Conservation (phyloP, 2,888 invertebrate genomes). For the Mimas tiliae region DNA sequence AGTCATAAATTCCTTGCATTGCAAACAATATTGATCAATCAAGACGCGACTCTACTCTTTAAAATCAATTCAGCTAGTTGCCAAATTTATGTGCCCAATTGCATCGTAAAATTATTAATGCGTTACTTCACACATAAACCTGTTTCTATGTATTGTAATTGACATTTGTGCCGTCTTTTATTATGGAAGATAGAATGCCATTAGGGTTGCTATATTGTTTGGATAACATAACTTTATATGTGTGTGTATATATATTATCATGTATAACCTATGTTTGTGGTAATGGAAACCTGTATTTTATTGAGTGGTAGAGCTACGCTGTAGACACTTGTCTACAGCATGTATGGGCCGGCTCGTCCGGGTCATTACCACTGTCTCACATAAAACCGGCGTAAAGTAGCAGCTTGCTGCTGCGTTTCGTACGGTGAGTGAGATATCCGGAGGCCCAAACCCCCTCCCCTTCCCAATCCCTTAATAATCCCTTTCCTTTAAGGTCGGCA, state of each 20-base stretch:
- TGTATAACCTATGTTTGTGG: too few relatives aligned
- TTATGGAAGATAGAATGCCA: neutral
- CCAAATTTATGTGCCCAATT: neutral
- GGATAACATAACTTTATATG: neutral
- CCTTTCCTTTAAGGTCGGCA: too few relatives aligned
- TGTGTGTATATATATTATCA: neutral
- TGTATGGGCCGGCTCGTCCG: too few relatives aligned
- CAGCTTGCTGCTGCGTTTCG: too few relatives aligned
- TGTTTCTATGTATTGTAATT: neutral
- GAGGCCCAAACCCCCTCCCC: too few relatives aligned
- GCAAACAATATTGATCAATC: conserved; percentile 21
- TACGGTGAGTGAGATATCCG: too few relatives aligned
- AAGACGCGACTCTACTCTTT: conserved; percentile 24
- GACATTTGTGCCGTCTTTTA: neutral
- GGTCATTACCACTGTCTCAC: too few relatives aligned
- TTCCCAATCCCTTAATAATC: too few relatives aligned
- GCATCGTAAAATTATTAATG: neutral
- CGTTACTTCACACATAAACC: neutral
- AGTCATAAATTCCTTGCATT: conserved; percentile 6
- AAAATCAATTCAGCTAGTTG: conserved; percentile 2
- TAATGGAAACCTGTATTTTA: too few relatives aligned
- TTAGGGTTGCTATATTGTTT: neutral
- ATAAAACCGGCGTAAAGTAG: too few relatives aligned
- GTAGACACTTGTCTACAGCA: too few relatives aligned
- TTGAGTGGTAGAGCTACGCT: too few relatives aligned